Conservation (phyloP, 2,797 vertebrate species). For the Melanotaenia maccullochi region DNA sequence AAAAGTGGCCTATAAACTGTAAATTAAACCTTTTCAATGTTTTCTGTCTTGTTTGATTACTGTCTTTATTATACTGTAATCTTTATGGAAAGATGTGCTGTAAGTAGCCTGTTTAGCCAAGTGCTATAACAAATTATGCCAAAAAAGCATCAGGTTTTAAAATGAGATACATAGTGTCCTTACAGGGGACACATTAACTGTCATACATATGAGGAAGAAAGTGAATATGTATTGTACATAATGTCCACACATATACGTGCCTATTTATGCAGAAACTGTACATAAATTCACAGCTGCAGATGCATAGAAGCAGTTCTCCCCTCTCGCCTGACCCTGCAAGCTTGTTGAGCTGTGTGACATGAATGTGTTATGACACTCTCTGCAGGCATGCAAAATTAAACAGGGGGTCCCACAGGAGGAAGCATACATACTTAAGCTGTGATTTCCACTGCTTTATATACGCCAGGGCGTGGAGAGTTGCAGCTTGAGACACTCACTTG, state of each 20-base stretch:
- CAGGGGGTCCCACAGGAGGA: slow-evolving; percentile 70
- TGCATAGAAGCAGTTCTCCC: slow-evolving; percentile 31
- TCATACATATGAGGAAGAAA: not conserved
- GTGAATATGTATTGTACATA: slow-evolving; percentile 2
- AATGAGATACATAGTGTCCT: too few relatives aligned
- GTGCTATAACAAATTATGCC: not conserved
- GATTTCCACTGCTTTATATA: slow-evolving; percentile 65
- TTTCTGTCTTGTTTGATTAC: not conserved
- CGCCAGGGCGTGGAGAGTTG: slow-evolving; percentile 25
- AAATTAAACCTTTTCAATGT: not conserved
- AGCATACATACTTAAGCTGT: slow-evolving; percentile 73
- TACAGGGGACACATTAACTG: too few relatives aligned
- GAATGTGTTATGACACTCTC: slow-evolving; percentile 79
- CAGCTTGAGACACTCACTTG: slow-evolving; percentile 21
- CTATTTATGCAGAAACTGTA: slow-evolving; percentile 34
- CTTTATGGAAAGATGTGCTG: too few relatives aligned
- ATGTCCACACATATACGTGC: slow-evolving; percentile 2
- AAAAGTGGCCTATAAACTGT: slow-evolving; percentile 48
- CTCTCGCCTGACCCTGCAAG: slow-evolving; percentile 56
- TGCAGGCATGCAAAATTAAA: slow-evolving; percentile 81
- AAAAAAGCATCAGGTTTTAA: too few relatives aligned
- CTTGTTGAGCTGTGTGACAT: slow-evolving; percentile 75
- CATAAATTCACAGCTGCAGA: slow-evolving; percentile 29
- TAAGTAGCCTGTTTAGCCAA: slow-evolving; percentile 22
- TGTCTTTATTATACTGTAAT: too few relatives aligned